Evolutionary conservation across 1,140 invertebrate genomes (phyloP), one percentile per base, ranked within the genome.

Genomic region (Ceratina australensis): DNA sequence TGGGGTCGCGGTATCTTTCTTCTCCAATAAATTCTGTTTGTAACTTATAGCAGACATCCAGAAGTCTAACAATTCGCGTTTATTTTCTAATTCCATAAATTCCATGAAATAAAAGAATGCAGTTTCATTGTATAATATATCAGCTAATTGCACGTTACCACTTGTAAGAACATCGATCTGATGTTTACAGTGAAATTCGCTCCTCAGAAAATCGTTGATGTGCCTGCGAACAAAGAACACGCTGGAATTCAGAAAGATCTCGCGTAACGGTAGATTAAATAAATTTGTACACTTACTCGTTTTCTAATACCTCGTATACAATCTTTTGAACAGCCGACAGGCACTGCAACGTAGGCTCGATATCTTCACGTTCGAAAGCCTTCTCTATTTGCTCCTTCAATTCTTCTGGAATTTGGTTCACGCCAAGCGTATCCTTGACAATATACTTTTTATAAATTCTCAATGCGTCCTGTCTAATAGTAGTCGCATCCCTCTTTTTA

Each of bases 71-170:
- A 98, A 93, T 84, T 95, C 93, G 77, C 95, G 94, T 87, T 95
- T 96, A 76, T 94, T 94, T 92, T 98, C 96, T 90, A 98, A 95
- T 88, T 98, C 97, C 92, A 98, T 94, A 92, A 96, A 98, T 95
- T 99, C 98, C 93, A 97, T 98, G 87, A 98, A 98, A 91, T 97
- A 98, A 90, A 97, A 98, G 73, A 98, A 94, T 59, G 96, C 96
- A 80, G 96, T 95, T 91, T 98, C 97, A 93, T 97, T 97, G 90
- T 96, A 96, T 13, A 99, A 92, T 88, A 98, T 96, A 93, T 98
- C 98, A 80, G 95, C 93, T 47, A 98, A 93, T 56, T 94, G 94
- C 20, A 98, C 94, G 89, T 93, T 94, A 67, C 94, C 95, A 93
- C 94, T 95, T 12, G 96, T 98, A 81, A 97, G 92, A 69, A 98